These are phyloP conservation scores for Suricata suricatta DNA, from an alignment of 2,113 vertebrate species.

Conservation along the genomic window DNA sequence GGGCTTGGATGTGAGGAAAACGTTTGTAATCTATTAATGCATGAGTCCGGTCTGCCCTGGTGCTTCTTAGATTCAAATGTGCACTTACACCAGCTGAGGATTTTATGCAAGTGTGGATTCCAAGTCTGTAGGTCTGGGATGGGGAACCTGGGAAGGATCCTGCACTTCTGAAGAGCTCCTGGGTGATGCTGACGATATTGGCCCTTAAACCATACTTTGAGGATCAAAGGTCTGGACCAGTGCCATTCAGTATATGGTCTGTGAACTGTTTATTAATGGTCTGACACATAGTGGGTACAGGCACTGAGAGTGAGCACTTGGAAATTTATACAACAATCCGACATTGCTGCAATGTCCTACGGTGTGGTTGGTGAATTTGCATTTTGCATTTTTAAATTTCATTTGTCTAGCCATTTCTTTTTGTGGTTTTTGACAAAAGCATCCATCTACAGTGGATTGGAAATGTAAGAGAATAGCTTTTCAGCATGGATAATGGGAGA, in stretches of 20 bases:
- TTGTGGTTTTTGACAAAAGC: background rate
- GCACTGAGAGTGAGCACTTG: background rate
- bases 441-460: background rate
- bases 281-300: background rate
- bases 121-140: background rate
- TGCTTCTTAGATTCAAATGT: background rate
- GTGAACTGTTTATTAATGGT: background rate
- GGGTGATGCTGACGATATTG: background rate
- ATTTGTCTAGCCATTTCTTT: constrained; percentile 12
- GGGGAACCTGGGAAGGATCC: background rate
- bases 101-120: background rate
- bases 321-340: background rate
- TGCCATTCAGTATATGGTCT: background rate
- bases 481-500: background rate
- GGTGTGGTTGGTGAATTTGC: background rate
- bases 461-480: background rate
- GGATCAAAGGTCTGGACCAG: background rate
- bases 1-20: background rate
- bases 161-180: background rate
- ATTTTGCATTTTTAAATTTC: background rate
- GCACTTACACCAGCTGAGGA: background rate
- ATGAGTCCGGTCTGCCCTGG: background rate
- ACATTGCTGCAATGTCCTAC: background rate
- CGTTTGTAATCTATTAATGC: background rate
- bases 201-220: background rate